Base-by-base conservation (phyloP, 2,797 vertebrate species). In the Arnoldichthys spilopterus region DNA sequence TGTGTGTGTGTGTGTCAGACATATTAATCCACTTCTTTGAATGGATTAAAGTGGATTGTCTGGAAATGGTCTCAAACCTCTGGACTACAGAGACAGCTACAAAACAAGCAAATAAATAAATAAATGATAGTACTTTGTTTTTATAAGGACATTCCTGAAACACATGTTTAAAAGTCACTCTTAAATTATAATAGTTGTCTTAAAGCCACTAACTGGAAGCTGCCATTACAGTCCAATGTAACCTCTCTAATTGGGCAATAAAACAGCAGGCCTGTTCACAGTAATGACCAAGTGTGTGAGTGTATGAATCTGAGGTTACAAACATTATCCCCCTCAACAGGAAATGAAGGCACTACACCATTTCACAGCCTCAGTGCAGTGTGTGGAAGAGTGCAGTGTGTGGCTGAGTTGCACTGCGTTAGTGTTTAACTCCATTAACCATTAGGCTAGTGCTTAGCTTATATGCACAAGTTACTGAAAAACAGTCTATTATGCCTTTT, bases 1-100 rank as follows among this genome's bases (percentile, higher is more conserved):
- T 20, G 9, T 63, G 63, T 80, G 74, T 69, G 63, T 62, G 72
- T 79, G 74, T 82, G 32, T 32, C 59, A 66, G 76, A 40, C 76
- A 82, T 13, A 79, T 76, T 84, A 83, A 85, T 85, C 82, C 77
- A 77, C 69, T 71, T 74, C 76, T 75, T 76, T 69, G 49, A 62
- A 63, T 73, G 82, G 82, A 83, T 84, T 84, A 82, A 58, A 63
- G 30, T 69, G 66, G 66, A 83, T 79, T 79, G 77, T 82, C 83
- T 81, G 76, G 56, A 58, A 74, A 68, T 34, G n/a, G 74, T 37
- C 73, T 81, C 67, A 77, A 53, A 77, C 63, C 56, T 51, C 51
- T 68, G 45, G 24, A n/a, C 74, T 30, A 24, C 18, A 32, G 24
- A 61, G 53, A 37, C 20, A 37, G 9, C 53, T 30, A 40, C 2